Evolutionary conservation across 2,113 vertebrate species (phyloP).

Genomic region (Larimichthys polyactis): DNA sequence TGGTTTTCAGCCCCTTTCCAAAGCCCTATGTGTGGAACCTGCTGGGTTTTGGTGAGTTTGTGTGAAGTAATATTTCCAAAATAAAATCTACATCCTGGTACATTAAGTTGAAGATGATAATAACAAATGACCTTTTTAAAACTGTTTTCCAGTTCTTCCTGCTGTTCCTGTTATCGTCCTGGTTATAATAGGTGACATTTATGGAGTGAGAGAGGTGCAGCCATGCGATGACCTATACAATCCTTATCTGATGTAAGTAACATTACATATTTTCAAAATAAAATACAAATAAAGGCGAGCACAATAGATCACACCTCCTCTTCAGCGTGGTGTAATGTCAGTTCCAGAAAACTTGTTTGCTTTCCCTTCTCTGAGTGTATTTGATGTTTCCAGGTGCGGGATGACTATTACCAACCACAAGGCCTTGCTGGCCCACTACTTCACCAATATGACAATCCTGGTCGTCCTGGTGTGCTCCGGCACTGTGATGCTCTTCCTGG

Average conservation of each 20-base stretch:
- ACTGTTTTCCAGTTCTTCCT: conserved; percentile 72
- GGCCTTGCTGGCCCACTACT: conserved; percentile 71
- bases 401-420: conserved; percentile 45
- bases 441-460: conserved; percentile 71
- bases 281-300: background rate
- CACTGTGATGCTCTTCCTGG: conserved; percentile 77
- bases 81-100: background rate
- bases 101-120: background rate
- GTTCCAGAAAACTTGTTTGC: background rate
- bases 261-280: background rate
- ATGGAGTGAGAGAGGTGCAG: conserved; percentile 69
- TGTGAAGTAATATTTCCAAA: background rate
- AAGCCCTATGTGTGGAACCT: conserved; percentile 72
- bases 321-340: background rate
- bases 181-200: conserved; percentile 69
- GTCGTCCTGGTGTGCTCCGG: conserved; percentile 72
- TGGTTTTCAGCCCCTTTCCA: conserved; percentile 73
- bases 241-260: conserved; percentile 79
- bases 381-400: conserved; percentile 81
- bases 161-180: conserved; percentile 71
- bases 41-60: conserved; percentile 81
- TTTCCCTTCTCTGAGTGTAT: background rate
- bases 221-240: conserved; percentile 42
- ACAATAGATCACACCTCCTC: no score
- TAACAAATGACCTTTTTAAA: background rate